Percentiles rank a stretch among this genome's conserved stretches.
Conservation (phyloP, 2,797 vertebrate genomes). For the Avahi laniger region DNA sequence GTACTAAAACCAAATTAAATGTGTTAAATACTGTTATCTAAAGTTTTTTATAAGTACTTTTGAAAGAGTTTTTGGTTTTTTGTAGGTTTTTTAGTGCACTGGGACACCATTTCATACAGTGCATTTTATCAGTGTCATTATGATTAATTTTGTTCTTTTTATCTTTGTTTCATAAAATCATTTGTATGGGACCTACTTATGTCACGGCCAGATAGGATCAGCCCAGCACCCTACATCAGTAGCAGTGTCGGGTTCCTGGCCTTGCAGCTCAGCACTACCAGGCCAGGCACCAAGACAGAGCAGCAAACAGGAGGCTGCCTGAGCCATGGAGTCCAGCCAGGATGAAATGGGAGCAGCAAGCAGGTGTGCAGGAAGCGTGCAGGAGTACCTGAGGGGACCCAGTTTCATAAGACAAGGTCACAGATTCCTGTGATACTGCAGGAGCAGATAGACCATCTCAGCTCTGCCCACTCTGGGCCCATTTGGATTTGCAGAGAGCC, state of each 20-base stretch:
- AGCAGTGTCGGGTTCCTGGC: not conserved
- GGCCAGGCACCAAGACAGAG: not conserved
- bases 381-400: not conserved
- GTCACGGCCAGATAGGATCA: not conserved
- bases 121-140: constrained; percentile 8
- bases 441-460: not conserved
- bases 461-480: too few relatives aligned
- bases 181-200: constrained; percentile 38
- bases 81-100: not conserved
- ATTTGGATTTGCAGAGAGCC: not conserved
- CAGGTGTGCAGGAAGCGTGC: not conserved
- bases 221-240: not conserved
- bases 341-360: not conserved
- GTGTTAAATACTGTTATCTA: not conserved
- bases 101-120: not conserved
- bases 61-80: not conserved
- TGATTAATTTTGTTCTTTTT: constrained; percentile 21
- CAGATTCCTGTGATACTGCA: not conserved
- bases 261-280: not conserved
- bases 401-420: not conserved
- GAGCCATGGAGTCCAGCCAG: not conserved
- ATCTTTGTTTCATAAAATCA: not conserved
- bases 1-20: not conserved
- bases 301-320: not conserved
- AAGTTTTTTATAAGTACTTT: not conserved